Base-by-base conservation (phyloP, 2,888 invertebrate species). In the Spialia ferax region DNA sequence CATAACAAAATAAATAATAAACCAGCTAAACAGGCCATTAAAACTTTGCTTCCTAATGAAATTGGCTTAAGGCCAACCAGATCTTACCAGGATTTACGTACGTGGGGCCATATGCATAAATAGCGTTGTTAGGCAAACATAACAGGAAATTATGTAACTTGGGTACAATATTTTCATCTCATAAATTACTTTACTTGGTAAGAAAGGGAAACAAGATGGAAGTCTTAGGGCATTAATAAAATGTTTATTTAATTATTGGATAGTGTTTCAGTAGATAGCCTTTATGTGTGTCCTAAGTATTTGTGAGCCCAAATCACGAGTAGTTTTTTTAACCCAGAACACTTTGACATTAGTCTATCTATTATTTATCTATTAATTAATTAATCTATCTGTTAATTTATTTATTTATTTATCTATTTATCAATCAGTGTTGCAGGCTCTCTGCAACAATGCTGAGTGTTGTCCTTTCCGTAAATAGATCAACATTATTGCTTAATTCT, bases 21-120 rank as follows among this genome's bases (percentile, higher is more conserved):
- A 29, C 69, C 57, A 59, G 11, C 56, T 20, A 66, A 73, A 70
- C 69, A 61, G 68, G 63, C 71, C 69, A 71, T 67, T 59, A 63
- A 59, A 60, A 61, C 57, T 63, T 69, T 60, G 70, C 67, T 71
- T 69, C 68, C 70, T 68, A 69, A 66, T 73, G 72, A 65, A 65
- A 71, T 71, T 74, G 74, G 72, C 71, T 64, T 68, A 68, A 55
- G 29, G 57, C 72, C 72, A 72, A 72, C 38, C 20, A n/a, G 35
- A 64, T 64, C 64, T 64, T 48, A 64, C 64, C 32, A 35, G 50
- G 38, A 64, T 57, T 64, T 57, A 64, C 50, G 45, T 56, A 56
- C 22, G 22, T 45, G n/a, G 50, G 20, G 22, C 29, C 29, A 11
- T 59, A 26, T 59, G 59, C 65, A 65, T 52, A 65, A 59, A 65